Evolutionary conservation across 2,888 invertebrate species (phyloP), one percentile per base, ranked within the genome.

Genomic region (Leucophenga montana): DNA sequence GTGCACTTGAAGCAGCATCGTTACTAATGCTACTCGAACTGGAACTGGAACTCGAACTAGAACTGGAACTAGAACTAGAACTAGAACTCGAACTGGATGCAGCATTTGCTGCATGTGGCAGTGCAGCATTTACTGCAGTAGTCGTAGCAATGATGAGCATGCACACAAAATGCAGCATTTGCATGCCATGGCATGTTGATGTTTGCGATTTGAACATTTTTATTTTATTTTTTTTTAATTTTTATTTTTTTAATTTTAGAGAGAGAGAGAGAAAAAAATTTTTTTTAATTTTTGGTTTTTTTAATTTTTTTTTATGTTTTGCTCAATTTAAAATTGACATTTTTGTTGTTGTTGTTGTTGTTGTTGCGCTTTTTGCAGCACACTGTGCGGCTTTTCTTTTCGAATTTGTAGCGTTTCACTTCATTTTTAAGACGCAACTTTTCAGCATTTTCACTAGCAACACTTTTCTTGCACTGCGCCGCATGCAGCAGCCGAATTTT

Each of bases 281-380:
- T 72, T 67, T 66, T 11, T 1, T 39, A 14, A 46, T 14, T 68
- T 67, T 66, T 27, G 33, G 46, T 69, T 56, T 69, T 13, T 53
- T 66, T 72, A 56, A 20, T 59, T 54, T 73, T 68, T 57, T 73
- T 66, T 62, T 67, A 14, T 54, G 71, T 73, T 67, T 67, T 67
- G 61, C 69, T 70, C 70, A 73, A 73, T 75, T 70, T 69, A 68
- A 69, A 75, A 78, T 76, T 72, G 76, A 75, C 81, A 81, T 82
- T 81, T 82, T 81, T 53, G n/a, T n/a, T n/a, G n/a, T n/a, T n/a
- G n/a, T n/a, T n/a, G n/a, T n/a, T n/a, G n/a, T n/a, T n/a, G n/a
- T n/a, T n/a, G n/a, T 9, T 31, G 57, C 57, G 31, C 57, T 31
- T 44, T n/a, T 44, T 33, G 31, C 44, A 61, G 61, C 61, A n/a